phyloP scores from a whole-genome alignment of 2,797 vertebrate species.

The Microchirus variegatus region DNA sequence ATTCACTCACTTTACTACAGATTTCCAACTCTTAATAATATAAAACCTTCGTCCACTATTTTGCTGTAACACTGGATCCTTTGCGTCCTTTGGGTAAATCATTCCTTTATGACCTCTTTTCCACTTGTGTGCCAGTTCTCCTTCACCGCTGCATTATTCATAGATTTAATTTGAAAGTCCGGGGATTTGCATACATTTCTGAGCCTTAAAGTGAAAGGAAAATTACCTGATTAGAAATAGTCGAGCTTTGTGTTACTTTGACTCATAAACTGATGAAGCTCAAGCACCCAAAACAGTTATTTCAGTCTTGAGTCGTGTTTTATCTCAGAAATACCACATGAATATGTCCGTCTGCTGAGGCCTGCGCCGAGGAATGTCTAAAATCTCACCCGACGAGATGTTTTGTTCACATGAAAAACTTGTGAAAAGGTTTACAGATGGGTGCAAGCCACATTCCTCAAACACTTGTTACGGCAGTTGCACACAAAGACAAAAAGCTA shows the following conservation, averaged over 20 bases:
- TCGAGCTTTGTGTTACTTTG: too few species aligned
- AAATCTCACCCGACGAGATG: constrained; percentile 34
- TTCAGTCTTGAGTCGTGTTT: not conserved
- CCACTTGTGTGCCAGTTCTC: not conserved
- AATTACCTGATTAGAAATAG: not conserved
- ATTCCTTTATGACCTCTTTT: not conserved
- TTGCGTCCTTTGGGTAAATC: too few species aligned
- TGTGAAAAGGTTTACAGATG: constrained; percentile 28
- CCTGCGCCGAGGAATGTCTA: constrained; percentile 21
- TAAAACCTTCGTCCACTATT: too few species aligned
- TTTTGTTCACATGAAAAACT: constrained; percentile 24
- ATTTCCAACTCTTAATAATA: too few species aligned
- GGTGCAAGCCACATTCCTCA: constrained; percentile 48
- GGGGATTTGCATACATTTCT: constrained; percentile 2
- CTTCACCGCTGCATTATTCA: constrained; percentile 4
- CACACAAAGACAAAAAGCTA: not conserved
- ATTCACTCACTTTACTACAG: too few species aligned
- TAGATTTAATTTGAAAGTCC: not conserved
- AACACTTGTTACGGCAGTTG: constrained; percentile 38
- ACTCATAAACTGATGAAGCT: too few species aligned
- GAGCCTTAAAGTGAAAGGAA: not conserved
- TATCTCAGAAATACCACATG: not conserved
- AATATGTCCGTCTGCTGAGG: constrained; percentile 5
- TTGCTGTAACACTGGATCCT: too few species aligned
- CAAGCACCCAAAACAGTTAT: too few species aligned